Conservation (phyloP, 2,113 vertebrate genomes). For the Setophaga coronata region DNA sequence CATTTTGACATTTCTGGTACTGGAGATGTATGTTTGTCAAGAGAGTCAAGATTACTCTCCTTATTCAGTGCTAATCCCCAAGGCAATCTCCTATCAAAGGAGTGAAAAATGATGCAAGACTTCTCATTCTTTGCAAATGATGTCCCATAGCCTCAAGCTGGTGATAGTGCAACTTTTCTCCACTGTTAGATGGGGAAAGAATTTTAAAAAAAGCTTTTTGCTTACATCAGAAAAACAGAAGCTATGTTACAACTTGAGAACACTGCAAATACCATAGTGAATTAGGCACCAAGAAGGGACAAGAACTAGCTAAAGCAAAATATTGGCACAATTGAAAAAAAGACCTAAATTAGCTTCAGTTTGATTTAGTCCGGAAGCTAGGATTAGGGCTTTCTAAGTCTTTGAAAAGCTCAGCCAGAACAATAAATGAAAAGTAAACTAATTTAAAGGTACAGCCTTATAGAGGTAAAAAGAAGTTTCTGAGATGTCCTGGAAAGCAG, state of each 20-base stretch:
- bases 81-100: background rate
- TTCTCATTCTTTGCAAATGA: background rate
- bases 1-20: background rate
- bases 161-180: background rate
- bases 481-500: background rate
- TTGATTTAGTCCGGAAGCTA: background rate
- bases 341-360: background rate
- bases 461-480: background rate
- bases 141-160: background rate
- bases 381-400: background rate
- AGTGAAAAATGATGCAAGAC: background rate
- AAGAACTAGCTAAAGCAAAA: background rate
- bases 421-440: background rate
- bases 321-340: background rate
- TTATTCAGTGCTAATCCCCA: background rate
- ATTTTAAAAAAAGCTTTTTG: background rate
- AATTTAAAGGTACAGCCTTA: background rate
- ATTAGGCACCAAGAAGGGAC: background rate
- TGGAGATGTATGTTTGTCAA: background rate
- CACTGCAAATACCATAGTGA: background rate
- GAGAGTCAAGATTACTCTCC: background rate
- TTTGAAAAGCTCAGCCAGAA: background rate
- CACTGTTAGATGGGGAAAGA: background rate
- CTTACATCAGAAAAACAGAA: background rate
- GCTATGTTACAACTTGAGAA: background rate